phyloP scores from a whole-genome alignment of 2,113 vertebrate genomes.

The Okapia johnstoni region DNA sequence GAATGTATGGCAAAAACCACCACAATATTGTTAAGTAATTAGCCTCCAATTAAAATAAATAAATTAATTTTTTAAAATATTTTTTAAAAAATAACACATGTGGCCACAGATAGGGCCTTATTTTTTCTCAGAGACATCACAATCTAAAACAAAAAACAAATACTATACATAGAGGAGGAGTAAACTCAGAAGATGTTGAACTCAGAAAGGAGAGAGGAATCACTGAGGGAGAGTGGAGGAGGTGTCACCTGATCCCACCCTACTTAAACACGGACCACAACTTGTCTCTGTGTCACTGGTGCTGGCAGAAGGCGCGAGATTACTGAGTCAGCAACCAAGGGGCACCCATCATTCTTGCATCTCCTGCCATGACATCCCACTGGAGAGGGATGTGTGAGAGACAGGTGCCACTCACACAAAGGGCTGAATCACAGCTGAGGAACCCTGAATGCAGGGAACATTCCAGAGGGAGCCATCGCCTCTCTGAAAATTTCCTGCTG shows the following conservation, averaged over 20 bases:
- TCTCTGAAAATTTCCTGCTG: neutral
- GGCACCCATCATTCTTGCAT: neutral
- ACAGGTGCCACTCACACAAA: neutral
- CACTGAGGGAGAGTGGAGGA: too few species aligned
- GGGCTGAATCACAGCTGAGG: neutral
- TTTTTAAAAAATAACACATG: neutral
- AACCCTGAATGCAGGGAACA: neutral
- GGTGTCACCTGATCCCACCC: neutral
- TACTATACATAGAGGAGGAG: neutral
- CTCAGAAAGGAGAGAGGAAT: neutral
- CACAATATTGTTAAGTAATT: neutral
- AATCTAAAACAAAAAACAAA: neutral
- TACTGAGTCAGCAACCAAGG: neutral
- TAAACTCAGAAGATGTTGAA: neutral
- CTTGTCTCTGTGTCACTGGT: too few species aligned
- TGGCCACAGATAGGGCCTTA: neutral
- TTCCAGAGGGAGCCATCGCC: neutral
- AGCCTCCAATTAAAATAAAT: neutral
- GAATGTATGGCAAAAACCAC: neutral
- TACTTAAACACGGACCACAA: neutral
- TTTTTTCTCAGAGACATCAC: neutral
- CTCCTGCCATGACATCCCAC: neutral
- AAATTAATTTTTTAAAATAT: rapidly evolving
- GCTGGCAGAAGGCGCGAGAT: neutral
- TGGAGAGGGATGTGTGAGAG: neutral